Base-by-base conservation (phyloP, 2,888 invertebrate genomes). In the Epistrophella euchroma region DNA sequence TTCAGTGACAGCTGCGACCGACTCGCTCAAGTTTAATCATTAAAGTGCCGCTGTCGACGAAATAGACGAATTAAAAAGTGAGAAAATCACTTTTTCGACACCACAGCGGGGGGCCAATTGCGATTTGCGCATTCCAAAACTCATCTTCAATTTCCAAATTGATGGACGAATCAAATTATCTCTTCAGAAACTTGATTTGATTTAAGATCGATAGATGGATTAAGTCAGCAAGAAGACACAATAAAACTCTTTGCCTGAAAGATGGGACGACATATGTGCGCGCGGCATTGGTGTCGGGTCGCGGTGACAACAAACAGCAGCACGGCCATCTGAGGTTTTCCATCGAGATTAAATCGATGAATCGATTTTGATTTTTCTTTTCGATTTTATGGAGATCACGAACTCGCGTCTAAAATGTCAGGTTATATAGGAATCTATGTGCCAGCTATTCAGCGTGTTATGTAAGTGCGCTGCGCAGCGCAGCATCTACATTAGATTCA, bases 351-450 rank as follows among this genome's bases (percentile, higher is more conserved):
- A 2, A 55, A 43, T 78, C 83, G 78, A 74, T 73, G 74, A 68
- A 74, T 84, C 35, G 64, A 62, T 56, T 62, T 83, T 73, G 64
- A 62, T 56, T 62, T 83, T 73, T 55, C 50, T 64, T 58, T 68
- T 66, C 47, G n/a, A 72, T 73, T 80, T 73, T 73, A 85, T 85
- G 73, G 85, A 85, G 76, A 81, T 85, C 85, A 85, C 85, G 85
- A 85, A 85, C 81, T 80, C 73, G 76, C 76, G 72, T 76, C 70
- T 13, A 45, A 80, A 85, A 85, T 85, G 85, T 81, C 85, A 84
- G 75, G 28, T 52, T 52, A 79, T 45, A 79, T 19, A 52, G 64
- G 68, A 80, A 80, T 70, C 72, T 45, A 32, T 52, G 40, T 28
- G 71, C 40, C 60, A 60, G 56, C 66, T 58, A 11, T 71, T 50